Conservation (phyloP, 2,888 invertebrate genomes). For the Lepidocyrtinus sp. region DNA sequence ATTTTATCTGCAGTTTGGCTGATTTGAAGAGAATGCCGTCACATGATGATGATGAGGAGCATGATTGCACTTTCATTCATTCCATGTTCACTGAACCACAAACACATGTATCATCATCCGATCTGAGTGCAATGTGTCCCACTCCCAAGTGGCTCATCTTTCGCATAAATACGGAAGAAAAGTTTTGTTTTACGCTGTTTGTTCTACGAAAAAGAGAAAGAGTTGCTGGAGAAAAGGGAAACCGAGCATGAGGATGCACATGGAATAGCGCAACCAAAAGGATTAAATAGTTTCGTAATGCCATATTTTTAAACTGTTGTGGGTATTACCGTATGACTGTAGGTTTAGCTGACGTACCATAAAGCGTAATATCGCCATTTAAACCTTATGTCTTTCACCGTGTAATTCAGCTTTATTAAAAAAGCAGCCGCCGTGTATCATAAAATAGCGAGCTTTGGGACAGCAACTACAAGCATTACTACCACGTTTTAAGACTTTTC, state of each 20-base stretch:
- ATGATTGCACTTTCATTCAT: no score
- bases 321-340: constrained; percentile 10
- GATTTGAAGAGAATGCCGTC: no score
- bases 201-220: not conserved
- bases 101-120: not conserved
- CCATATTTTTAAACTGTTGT: not conserved
- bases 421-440: constrained; percentile 14
- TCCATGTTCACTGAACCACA: no score
- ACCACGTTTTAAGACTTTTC: no score
- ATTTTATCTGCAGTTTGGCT: no score
- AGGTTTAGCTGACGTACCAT: not conserved
- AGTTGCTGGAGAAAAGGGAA: not conserved
- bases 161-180: not conserved
- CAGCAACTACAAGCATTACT: not conserved
- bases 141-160: constrained; percentile 2
- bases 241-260: constrained; percentile 10
- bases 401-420: constrained; percentile 12
- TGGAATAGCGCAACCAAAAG: constrained; percentile 9
- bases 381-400: not conserved
- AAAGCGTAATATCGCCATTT: constrained; percentile 4
- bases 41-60: no score
- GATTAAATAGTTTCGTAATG: constrained; percentile 13
- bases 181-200: not conserved
- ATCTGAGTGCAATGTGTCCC: constrained; percentile 1
- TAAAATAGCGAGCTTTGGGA: constrained; percentile 8